Percentiles rank a stretch among this genome's conserved stretches.
Evolutionary conservation across 2,113 vertebrate species (phyloP).

Genomic region (Hepsetus odoe): DNA sequence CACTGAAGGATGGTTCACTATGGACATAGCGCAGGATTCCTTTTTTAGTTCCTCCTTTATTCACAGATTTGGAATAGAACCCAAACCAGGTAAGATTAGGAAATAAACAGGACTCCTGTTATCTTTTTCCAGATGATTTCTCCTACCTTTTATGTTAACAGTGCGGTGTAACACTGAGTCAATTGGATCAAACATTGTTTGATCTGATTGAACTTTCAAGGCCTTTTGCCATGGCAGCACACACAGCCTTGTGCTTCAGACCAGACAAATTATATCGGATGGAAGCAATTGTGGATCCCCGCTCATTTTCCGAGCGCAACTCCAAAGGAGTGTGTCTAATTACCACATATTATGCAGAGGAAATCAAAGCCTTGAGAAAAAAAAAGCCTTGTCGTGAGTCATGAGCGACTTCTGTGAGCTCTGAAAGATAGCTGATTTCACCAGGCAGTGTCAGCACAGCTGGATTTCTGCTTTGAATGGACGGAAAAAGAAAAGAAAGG

Average conservation of each 20-base stretch:
- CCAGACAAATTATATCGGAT: conserved; percentile 36
- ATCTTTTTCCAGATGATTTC: background rate
- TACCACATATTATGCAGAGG: conserved; percentile 53
- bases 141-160: background rate
- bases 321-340: conserved; percentile 50
- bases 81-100: background rate
- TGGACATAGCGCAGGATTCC: no score
- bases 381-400: conserved; percentile 49
- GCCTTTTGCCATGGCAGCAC: background rate
- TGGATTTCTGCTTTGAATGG: conserved; percentile 46
- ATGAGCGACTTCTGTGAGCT: conserved; percentile 51
- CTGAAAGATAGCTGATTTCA: conserved; percentile 36
- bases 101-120: background rate
- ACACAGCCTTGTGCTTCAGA: conserved; percentile 11
- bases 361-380: conserved; percentile 55
- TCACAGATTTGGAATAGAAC: no score
- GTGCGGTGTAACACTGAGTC: background rate
- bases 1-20: no score
- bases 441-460: conserved; percentile 44
- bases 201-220: conserved; percentile 18
- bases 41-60: no score
- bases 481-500: conserved; percentile 26
- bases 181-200: conserved; percentile 14
- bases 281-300: conserved; percentile 30
- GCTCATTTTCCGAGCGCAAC: conserved; percentile 39